Percentiles rank a stretch among this genome's conserved stretches.
Conservation (phyloP, 2,113 vertebrate species). For the Nymphicus hollandicus region DNA sequence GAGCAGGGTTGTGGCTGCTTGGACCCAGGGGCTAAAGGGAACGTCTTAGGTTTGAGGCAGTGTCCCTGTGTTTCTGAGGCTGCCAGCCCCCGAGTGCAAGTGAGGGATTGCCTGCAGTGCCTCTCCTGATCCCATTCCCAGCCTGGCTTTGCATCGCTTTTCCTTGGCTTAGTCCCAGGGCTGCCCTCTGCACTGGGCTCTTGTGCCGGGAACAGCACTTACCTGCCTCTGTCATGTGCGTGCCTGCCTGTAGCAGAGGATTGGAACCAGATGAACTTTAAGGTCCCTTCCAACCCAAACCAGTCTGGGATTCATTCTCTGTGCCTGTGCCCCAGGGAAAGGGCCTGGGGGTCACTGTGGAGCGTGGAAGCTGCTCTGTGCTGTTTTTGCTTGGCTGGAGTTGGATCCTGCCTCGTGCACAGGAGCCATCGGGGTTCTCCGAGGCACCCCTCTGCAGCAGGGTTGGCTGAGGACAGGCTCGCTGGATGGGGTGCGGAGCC, state of each 20-base stretch:
- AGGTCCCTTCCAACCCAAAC: neutral
- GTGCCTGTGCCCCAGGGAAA: fast-evolving
- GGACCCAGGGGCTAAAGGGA: neutral
- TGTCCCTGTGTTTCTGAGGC: neutral
- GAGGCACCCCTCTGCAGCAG: neutral
- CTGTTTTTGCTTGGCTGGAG: neutral
- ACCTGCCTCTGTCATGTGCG: fast-evolving
- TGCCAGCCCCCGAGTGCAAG: neutral
- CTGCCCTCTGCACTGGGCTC: fast-evolving
- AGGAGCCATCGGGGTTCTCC: fast-evolving
- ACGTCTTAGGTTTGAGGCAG: neutral
- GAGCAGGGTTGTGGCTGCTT: neutral
- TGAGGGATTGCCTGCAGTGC: neutral
- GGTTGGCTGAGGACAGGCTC: fast-evolving
- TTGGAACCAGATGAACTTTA: neutral
- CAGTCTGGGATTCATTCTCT: neutral
- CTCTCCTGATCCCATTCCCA: neutral
- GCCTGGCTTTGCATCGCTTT: neutral
- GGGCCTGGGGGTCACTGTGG: fast-evolving
- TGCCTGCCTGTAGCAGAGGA: neutral
- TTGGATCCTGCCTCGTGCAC: fast-evolving
- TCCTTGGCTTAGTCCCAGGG: neutral
- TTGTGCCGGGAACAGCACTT: fast-evolving
- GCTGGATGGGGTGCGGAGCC: fast-evolving
- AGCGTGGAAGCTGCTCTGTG: fast-evolving